phyloP scores from a whole-genome alignment of 2,797 vertebrate species.

The Micrastur ruficollis region DNA sequence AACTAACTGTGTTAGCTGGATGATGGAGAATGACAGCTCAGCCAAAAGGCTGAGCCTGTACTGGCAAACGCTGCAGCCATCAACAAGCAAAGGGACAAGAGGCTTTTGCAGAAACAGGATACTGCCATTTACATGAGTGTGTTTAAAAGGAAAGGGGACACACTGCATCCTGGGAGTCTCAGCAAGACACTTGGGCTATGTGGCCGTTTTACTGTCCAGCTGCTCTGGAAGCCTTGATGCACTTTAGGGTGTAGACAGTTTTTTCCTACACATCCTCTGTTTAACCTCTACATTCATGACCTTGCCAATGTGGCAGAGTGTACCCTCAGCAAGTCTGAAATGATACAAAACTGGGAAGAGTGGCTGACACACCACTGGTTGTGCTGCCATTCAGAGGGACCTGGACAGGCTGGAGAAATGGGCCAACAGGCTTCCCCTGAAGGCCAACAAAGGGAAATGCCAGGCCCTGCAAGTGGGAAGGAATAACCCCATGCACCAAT shows the following conservation, averaged over 20 bases:
- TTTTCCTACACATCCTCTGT: not conserved
- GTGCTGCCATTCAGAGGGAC: not conserved
- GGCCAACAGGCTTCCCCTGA: not conserved
- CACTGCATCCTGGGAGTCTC: not conserved
- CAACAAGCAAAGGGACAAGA: not conserved
- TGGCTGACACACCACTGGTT: not conserved
- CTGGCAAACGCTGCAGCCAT: not conserved
- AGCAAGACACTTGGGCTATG: not conserved
- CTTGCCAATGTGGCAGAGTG: not conserved
- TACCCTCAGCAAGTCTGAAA: not conserved
- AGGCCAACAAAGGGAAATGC: not conserved
- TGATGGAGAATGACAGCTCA: slow-evolving; percentile 1
- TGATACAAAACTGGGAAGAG: not conserved
- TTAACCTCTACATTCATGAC: not conserved
- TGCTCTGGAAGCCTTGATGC: not conserved
- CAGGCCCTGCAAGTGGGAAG: not conserved
- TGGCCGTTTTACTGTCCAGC: not conserved
- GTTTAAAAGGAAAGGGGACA: not conserved
- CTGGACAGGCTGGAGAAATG: not conserved
- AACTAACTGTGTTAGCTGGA: not conserved
- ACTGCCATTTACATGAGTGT: not conserved
- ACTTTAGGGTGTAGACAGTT: not conserved
- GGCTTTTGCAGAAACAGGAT: not conserved
- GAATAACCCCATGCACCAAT: not conserved
- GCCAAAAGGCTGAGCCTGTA: not conserved